Conservation (phyloP, 2,888 invertebrate species). For the Synergus gifuensis region DNA sequence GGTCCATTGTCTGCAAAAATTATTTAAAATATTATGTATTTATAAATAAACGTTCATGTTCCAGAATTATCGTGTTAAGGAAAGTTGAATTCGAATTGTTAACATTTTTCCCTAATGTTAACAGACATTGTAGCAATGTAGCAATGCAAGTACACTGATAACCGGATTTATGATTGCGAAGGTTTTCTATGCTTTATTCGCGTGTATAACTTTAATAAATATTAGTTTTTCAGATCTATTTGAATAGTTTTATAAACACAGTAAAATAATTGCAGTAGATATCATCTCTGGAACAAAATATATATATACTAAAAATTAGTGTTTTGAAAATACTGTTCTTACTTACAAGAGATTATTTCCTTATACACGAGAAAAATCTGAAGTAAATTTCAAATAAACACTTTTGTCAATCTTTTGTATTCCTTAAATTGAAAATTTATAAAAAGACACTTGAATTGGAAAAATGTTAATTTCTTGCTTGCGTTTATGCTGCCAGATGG, state of each 20-base stretch:
- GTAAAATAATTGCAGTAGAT: no score
- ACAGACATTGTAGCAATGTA: background rate
- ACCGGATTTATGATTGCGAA: background rate
- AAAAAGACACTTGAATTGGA: background rate
- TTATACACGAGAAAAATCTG: background rate
- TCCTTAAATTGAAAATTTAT: background rate
- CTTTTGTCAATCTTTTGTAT: background rate
- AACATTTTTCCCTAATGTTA: background rate
- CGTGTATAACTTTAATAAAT: no score
- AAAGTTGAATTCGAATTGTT: background rate
- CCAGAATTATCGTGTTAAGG: no score
- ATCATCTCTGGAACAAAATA: no score
- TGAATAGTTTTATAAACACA: no score
- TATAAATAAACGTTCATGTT: no score
- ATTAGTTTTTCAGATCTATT: no score
- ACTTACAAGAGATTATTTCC: background rate
- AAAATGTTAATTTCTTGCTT: background rate
- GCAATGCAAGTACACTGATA: background rate
- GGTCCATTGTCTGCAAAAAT: slow-evolving; percentile 61
- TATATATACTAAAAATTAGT: no score
- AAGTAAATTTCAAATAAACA: background rate
- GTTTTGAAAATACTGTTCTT: background rate
- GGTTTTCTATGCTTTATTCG: no score
- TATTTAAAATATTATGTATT: background rate
- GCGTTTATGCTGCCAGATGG: background rate